These are phyloP conservation scores for Panthera uncia DNA, from an alignment of 2,113 vertebrate genomes.

Conservation along the genomic window DNA sequence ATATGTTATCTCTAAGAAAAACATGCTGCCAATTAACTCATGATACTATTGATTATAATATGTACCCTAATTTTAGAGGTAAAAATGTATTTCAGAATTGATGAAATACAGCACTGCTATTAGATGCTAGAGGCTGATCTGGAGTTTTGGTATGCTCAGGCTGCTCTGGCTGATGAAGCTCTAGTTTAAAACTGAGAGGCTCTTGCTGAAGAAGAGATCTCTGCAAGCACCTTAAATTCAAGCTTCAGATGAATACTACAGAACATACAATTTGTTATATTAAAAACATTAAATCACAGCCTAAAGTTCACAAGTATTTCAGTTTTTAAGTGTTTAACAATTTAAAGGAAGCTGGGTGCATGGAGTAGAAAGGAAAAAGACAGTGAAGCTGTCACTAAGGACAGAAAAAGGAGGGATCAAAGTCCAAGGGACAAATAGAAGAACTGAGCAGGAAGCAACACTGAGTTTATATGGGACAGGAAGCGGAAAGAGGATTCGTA, in stretches of 20 bases:
- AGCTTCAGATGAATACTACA: background rate
- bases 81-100: background rate
- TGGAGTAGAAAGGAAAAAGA: background rate
- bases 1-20: background rate
- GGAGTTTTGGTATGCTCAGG: background rate
- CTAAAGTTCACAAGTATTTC: background rate
- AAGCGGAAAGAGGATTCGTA: background rate
- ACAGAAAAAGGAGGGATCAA: background rate
- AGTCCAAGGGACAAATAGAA: background rate
- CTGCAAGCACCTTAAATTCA: background rate
- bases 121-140: background rate
- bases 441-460: background rate
- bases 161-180: background rate
- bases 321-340: background rate
- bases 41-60: background rate
- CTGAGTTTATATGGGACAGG: background rate
- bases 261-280: background rate
- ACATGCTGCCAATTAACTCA: background rate
- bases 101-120: background rate
- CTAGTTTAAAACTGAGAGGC: background rate
- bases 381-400: background rate
- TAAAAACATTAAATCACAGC: background rate
- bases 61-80: background rate
- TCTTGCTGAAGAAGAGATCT: background rate
- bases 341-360: background rate